These are phyloP conservation scores for Leptinotarsa texana DNA, from an alignment of 1,140 invertebrate species.

Conservation along the genomic window DNA sequence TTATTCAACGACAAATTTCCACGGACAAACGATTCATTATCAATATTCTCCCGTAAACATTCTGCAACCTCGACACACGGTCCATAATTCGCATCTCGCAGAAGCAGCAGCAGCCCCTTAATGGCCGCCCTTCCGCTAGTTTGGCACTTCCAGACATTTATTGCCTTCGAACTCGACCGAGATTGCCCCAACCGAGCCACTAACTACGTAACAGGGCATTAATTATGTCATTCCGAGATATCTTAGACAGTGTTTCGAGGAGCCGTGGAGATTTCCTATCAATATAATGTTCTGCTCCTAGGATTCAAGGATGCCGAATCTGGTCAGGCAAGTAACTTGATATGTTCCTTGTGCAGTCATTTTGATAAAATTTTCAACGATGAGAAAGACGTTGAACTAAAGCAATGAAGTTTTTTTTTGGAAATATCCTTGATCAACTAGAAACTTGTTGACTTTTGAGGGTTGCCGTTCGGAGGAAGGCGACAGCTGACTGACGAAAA, in stretches of 20 bases:
- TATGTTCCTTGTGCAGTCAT: not conserved
- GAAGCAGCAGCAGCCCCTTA: slow-evolving; percentile 15
- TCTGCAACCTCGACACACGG: not conserved
- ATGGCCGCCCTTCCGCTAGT: slow-evolving; percentile 3
- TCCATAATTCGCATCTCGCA: not conserved
- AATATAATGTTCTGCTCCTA: slow-evolving; percentile 7
- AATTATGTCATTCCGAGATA: slow-evolving; percentile 21
- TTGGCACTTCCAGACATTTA: slow-evolving; percentile 28
- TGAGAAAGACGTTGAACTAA: too few relatives aligned
- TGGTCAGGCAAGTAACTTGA: not conserved
- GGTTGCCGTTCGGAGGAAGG: too few relatives aligned
- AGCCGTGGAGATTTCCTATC: slow-evolving; percentile 15
- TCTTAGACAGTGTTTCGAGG: slow-evolving; percentile 9
- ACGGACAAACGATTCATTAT: slow-evolving; percentile 3
- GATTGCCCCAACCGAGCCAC: slow-evolving; percentile 17
- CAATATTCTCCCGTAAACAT: not conserved
- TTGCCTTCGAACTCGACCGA: slow-evolving; percentile 23
- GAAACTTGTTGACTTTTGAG: too few relatives aligned
- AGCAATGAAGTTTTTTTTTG: too few relatives aligned
- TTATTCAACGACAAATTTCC: not conserved
- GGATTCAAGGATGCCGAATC: not conserved
- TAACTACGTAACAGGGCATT: slow-evolving; percentile 24
- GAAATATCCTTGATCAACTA: not conserved
- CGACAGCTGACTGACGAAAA: too few relatives aligned
- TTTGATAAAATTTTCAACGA: too few relatives aligned